Evolutionary conservation across 2,113 vertebrate genomes (phyloP), one percentile per base, ranked within the genome.

Genomic region (Megaleporinus macrocephalus): DNA sequence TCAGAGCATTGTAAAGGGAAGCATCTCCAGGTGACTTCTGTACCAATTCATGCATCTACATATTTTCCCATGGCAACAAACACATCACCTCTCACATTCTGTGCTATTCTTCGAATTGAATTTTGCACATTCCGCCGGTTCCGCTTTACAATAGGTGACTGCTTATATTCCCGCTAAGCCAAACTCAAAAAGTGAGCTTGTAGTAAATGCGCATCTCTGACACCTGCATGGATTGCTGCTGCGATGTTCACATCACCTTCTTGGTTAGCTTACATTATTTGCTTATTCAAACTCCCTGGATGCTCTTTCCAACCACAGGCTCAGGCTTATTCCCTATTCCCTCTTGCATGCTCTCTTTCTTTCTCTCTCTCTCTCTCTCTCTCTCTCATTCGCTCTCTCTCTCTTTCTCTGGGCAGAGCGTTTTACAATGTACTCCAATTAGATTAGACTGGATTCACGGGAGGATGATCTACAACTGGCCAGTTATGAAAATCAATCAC

Each of bases 401-500:
- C 76, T 72, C 63, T 89, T 74, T 66, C 80, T 87, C 22, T 62
- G 7, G 47, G 33, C 57, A n/a, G 18, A 73, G 73, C 68, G 49
- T 90, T 93, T 86, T 86, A 89, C 87, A 86, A 91, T 88, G 86
- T 80, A 83, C 87, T 88, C 82, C 91, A 91, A 93, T 86, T 88
- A 89, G 68, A 89, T 93, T 90, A 89, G 90, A 85, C 84, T 57
- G 81, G 86, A 89, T 90, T 91, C 91, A 81, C 82, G 61, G 53
- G 72, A 86, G 62, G 79, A 90, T 91, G 89, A 93, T 91, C 89
- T 91, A 93, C 88, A 86, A 83, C 87, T 89, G 91, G 88, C 87
- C 87, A 73, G 65, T 87, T 90, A 91, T 92, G 81, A 85, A 89
- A 89, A 93, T 90, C 88, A 89, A 89, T 90, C 90, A 89, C 80